phyloP scores from a whole-genome alignment of 2,113 vertebrate genomes.

The Centropristis striata region DNA sequence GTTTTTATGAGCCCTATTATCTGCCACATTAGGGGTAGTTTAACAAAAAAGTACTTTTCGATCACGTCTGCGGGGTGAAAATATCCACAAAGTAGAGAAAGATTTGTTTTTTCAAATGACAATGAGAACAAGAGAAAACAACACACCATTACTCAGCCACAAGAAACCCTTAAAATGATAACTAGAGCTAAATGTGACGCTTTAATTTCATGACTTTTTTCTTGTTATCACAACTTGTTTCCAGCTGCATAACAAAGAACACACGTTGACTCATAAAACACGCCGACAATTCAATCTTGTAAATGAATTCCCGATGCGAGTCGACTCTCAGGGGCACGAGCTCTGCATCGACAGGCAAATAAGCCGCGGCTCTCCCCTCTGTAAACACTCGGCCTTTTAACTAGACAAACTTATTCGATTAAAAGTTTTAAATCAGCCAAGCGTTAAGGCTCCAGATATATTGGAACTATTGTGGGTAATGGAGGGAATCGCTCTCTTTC shows the following conservation, averaged over 20 bases:
- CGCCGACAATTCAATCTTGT: slow-evolving; percentile 20
- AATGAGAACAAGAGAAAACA: not conserved
- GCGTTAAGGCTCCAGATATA: slow-evolving; percentile 8
- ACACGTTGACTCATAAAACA: not conserved
- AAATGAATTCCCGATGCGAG: slow-evolving; percentile 35
- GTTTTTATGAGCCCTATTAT: not conserved
- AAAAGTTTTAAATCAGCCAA: slow-evolving; percentile 60
- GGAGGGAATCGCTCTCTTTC: slow-evolving; percentile 30
- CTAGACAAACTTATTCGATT: slow-evolving; percentile 57
- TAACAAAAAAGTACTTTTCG: not conserved
- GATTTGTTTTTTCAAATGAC: too few species aligned
- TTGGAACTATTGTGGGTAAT: slow-evolving; percentile 17
- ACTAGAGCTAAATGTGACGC: not conserved
- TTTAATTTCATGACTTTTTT: slow-evolving; percentile 2
- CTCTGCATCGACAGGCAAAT: slow-evolving; percentile 29
- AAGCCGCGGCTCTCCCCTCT: slow-evolving; percentile 16
- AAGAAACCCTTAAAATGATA: not conserved
- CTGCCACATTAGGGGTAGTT: not conserved
- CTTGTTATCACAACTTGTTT: slow-evolving; percentile 12
- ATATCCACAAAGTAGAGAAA: not conserved
- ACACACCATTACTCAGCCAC: not conserved
- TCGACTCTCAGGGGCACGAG: slow-evolving; percentile 27
- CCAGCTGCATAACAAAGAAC: not conserved
- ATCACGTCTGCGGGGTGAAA: not conserved
- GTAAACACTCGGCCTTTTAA: slow-evolving; percentile 38